Evolutionary conservation across 1,140 invertebrate species (phyloP).

Genomic region (Ceratosolen solmsi): DNA sequence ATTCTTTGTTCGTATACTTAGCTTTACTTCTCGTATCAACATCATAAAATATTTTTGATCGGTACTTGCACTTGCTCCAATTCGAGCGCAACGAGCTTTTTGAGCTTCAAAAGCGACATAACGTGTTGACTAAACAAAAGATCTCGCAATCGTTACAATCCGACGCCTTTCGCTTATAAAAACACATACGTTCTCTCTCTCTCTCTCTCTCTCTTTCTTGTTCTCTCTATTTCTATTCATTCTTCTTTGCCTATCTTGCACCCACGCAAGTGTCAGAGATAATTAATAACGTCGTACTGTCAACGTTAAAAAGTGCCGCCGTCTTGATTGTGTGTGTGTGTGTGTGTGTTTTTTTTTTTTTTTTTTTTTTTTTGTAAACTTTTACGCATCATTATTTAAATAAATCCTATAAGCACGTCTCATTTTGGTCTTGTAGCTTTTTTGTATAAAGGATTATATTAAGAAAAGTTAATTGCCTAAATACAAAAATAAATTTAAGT

Average conservation of each 20-base stretch:
- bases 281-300: slow-evolving; percentile 21
- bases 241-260: neutral
- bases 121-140: slow-evolving; percentile 14
- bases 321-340: neutral
- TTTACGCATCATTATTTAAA: neutral
- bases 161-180: neutral
- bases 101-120: neutral
- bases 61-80: neutral
- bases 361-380: no score
- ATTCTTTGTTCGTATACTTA: neutral
- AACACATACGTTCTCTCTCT: neutral
- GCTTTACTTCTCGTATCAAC: neutral
- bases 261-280: slow-evolving; percentile 17
- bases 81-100: slow-evolving; percentile 16
- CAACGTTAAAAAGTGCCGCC: neutral
- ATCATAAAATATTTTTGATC: neutral
- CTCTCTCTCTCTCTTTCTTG: neutral
- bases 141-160: neutral
- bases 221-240: slow-evolving; percentile 16
- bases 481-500: neutral
- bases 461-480: neutral
- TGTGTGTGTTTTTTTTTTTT: neutral
- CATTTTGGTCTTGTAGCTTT: neutral
- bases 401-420: neutral
- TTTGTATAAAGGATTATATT: neutral